Evolutionary conservation across 2,113 vertebrate species (phyloP), one percentile per base, ranked within the genome.

Genomic region (Motacilla alba): DNA sequence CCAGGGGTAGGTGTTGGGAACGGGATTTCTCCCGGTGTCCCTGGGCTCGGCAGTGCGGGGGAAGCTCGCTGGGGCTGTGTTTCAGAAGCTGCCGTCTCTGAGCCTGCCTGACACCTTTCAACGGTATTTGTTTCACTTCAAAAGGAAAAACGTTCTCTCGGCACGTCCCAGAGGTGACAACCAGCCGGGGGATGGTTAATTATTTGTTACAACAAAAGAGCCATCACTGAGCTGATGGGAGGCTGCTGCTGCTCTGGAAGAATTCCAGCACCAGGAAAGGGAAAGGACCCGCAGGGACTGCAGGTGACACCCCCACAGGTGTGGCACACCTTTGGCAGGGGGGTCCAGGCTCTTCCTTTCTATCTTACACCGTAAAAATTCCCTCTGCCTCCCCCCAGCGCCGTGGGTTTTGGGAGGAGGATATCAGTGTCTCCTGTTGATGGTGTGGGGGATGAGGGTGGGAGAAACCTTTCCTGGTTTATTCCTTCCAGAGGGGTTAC

Each of bases 121-220:
- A 21, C 83, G 77, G 52, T 90, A 87, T 94, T 93, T 90, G 90
- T 96, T 94, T 94, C 90, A 94, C 96, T 95, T 96, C 94, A 96
- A 94, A 96, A 90, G 82, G 18, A 67, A 63, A 90, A 87, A 39
- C 55, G 56, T 89, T 89, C 84, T 91, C 76, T 93, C 64, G 26
- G 83, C 88, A 30, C 69, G 44, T 95, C 94, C 90, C 93, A 84
- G 93, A 92, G 95, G 93, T 97, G 96, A 96, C 95, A 96, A 60
- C 80, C 73, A 92, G 89, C 94, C 84, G 86, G 93, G 79, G 92
- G 88, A 84, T 94, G 83, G 68, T 96, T 97, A 97, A 97, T 97
- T 96, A 97, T 97, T 98, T 97, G 94, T 95, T 96, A 89, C 94
- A 95, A 89, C 87, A 80, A 30, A 97, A 90, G 90, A 90, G 46